Evolutionary conservation across 2,113 vertebrate species (phyloP).

Genomic region (Erythrocercus mccallii): DNA sequence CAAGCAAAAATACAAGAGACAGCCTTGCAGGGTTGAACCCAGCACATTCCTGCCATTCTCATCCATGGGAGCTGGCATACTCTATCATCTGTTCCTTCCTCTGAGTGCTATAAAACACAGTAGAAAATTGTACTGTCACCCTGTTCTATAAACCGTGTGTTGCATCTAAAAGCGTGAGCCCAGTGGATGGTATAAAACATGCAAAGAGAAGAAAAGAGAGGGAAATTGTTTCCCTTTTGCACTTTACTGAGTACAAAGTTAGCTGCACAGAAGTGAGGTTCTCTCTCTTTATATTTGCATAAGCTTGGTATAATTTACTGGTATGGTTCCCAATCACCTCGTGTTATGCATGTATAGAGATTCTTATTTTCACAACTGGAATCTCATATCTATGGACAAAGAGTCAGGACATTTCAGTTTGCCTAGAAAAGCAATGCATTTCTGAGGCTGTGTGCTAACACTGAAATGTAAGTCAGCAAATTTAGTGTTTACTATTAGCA

Average conservation of each 20-base stretch:
- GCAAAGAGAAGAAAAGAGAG: background rate
- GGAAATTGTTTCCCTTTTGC: background rate
- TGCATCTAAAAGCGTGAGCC: background rate
- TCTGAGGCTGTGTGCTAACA: background rate
- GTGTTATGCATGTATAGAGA: background rate
- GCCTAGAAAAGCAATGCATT: background rate
- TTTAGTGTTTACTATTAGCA: background rate
- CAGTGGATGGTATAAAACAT: background rate
- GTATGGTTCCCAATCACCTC: background rate
- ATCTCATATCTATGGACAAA: background rate
- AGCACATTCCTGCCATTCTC: background rate
- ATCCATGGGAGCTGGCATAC: background rate
- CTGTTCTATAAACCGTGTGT: background rate
- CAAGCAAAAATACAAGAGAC: background rate
- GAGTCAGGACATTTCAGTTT: background rate
- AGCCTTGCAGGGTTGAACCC: background rate
- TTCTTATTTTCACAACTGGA: background rate
- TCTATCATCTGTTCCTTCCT: background rate
- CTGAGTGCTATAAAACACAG: background rate
- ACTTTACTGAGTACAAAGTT: background rate
- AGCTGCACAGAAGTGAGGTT: background rate
- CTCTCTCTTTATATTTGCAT: background rate
- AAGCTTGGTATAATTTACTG: background rate
- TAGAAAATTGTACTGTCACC: background rate
- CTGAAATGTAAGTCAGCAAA: background rate